Base-by-base conservation (phyloP, 1,140 invertebrate species). In the Drosophila orosa region DNA sequence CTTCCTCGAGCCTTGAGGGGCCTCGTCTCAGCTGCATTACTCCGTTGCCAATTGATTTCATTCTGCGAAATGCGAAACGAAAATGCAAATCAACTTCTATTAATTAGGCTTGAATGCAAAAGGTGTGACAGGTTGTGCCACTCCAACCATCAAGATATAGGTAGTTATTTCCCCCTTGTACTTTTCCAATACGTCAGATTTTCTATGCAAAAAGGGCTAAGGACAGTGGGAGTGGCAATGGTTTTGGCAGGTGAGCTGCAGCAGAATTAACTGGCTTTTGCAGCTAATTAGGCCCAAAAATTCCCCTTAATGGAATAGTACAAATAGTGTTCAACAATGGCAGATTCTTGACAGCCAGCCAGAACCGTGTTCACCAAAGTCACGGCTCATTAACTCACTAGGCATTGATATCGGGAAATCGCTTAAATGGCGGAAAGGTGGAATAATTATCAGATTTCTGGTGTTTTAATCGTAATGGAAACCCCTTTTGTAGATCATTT, bases 321-420 rank as follows among this genome's bases (percentile, higher is more conserved):
- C 35, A 15, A 59, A 27, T 59, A 63, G 13, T 17, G 48, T 62
- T 27, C 40, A 17, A 13, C n/a, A 8, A 31, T 27, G 29, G 19
- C 80, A 69, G 60, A 66, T 47, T 56, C 79, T 89, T 87, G 83
- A 83, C 79, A 87, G 48, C 35, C 50, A 52, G 79, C 83, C 83
- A 89, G 65, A 45, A 48, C 42, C 35, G 48, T 83, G 79, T 68
- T 69, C 40, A 44, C 57, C 58, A 87, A 76, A 72, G 45, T 42
- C 66, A 79, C 65, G 45, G 31, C 83, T 87, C 83, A 86, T 86
- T 86, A 79, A 79, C 62, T 73, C 37, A 52, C 55, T 76, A 82
- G 79, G 44, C 37, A 12, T 10, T 17, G 0, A 52, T 39, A 25
- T 17, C 19, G 10, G n/a, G 9, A 0, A 33, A 24, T 3, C 7